phyloP scores from a whole-genome alignment of 2,797 vertebrate genomes.

The Ctenopoma multispine region DNA sequence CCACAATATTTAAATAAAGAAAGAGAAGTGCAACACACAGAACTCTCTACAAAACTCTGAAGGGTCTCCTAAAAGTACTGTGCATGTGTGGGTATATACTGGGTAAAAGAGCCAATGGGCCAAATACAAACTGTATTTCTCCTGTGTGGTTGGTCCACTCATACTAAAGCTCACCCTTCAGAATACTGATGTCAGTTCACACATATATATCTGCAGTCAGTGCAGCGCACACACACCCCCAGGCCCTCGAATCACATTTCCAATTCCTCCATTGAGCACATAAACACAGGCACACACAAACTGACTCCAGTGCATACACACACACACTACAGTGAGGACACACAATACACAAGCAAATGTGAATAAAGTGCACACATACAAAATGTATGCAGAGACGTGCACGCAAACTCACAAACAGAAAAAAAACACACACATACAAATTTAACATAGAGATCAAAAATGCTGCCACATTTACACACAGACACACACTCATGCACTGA shows the following conservation, averaged over 20 bases:
- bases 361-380: constrained; percentile 6
- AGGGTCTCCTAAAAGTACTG: background rate
- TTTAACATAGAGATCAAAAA: constrained; percentile 7
- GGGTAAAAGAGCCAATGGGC: constrained; percentile 11
- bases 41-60: no score
- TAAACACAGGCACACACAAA: constrained; percentile 30
- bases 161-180: constrained; percentile 47
- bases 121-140: constrained; percentile 37
- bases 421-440: constrained; percentile 10
- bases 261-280: constrained; percentile 46
- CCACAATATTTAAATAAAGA: constrained; percentile 2
- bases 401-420: constrained; percentile 5
- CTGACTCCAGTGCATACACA: constrained; percentile 23
- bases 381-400: background rate
- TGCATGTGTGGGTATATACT: constrained; percentile 11
- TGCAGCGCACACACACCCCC: constrained; percentile 35
- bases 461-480: constrained; percentile 30
- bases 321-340: background rate
- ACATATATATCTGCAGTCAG: constrained; percentile 63
- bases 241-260: constrained; percentile 64
- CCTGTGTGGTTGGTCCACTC: constrained; percentile 42
- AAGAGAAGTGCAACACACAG: background rate
- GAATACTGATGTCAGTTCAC: constrained; percentile 72
- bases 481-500: constrained; percentile 32
- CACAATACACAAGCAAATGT: constrained; percentile 3